Conservation (phyloP, 2,797 vertebrate genomes). For the Macrochelys suwanniensis region DNA sequence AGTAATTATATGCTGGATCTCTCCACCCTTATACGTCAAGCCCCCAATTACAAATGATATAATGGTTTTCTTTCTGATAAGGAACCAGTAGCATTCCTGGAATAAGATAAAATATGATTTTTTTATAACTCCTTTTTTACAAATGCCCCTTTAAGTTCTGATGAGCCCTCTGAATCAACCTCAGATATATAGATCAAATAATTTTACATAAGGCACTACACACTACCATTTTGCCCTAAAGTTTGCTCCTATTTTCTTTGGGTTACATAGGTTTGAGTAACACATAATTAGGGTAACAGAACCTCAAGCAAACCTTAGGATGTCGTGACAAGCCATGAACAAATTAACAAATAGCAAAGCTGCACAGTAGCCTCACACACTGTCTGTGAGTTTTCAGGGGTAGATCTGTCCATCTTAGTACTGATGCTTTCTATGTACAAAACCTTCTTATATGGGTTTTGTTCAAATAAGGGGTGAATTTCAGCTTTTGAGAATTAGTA, state of each 20-base stretch:
- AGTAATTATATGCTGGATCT: neutral
- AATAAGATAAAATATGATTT: neutral
- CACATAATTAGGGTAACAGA: accelerated
- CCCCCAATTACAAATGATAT: neutral
- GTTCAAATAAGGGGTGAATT: neutral
- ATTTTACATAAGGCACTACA: neutral
- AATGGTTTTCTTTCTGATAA: neutral
- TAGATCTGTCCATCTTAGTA: neutral
- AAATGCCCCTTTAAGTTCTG: neutral
- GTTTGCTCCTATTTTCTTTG: neutral
- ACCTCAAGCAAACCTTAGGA: neutral
- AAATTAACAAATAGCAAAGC: neutral
- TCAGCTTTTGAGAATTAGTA: neutral
- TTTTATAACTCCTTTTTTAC: neutral
- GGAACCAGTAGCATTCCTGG: neutral
- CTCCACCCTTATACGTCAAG: neutral
- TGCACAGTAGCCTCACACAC: accelerated
- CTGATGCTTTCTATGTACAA: neutral
- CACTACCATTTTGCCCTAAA: neutral
- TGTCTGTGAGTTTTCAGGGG: accelerated
- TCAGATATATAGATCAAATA: neutral
- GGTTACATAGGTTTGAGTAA: neutral
- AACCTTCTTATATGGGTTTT: neutral
- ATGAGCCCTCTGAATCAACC: neutral
- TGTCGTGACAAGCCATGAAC: neutral